phyloP scores from a whole-genome alignment of 53 echinoderm and acorn worm genomes.

The Astropecten irregularis region DNA sequence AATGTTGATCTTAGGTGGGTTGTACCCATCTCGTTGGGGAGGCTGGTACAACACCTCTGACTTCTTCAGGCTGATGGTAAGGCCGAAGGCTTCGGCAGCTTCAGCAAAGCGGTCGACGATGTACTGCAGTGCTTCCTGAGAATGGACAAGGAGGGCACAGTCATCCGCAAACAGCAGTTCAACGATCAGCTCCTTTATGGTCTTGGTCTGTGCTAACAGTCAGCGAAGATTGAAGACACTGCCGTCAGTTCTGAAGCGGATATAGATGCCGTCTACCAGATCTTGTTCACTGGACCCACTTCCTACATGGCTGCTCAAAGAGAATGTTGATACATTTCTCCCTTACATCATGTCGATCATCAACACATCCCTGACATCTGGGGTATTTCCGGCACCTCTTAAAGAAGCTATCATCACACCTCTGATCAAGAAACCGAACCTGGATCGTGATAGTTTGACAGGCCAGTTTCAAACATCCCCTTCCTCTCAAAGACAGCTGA shows the following conservation, averaged over 20 bases:
- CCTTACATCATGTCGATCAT: constrained; percentile 31
- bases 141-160: constrained; percentile 25
- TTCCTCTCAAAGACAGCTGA: too few relatives aligned
- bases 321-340: neutral
- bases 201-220: constrained; percentile 26
- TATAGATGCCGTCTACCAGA: constrained; percentile 3
- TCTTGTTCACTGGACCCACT: too few relatives aligned
- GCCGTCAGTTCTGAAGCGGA: constrained; percentile 34
- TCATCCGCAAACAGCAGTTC: constrained; percentile 34
- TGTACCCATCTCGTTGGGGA: too few relatives aligned
- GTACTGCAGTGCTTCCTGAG: constrained; percentile 15
- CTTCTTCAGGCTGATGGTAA: constrained; percentile 27
- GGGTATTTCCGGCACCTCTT: too few relatives aligned
- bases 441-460: constrained; percentile 20
- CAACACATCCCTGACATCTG: too few relatives aligned
- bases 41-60: neutral
- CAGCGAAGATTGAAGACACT: constrained; percentile 45
- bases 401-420: too few relatives aligned
- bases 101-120: too few relatives aligned
- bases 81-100: constrained; percentile 37
- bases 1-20: too few relatives aligned
- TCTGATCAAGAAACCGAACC: constrained; percentile 18
- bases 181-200: constrained; percentile 1
- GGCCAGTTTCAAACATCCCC: constrained; percentile 18
- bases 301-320: too few relatives aligned